These are phyloP conservation scores for Caiman crocodilus DNA, from an alignment of 2,797 vertebrate genomes.

Conservation along the genomic window DNA sequence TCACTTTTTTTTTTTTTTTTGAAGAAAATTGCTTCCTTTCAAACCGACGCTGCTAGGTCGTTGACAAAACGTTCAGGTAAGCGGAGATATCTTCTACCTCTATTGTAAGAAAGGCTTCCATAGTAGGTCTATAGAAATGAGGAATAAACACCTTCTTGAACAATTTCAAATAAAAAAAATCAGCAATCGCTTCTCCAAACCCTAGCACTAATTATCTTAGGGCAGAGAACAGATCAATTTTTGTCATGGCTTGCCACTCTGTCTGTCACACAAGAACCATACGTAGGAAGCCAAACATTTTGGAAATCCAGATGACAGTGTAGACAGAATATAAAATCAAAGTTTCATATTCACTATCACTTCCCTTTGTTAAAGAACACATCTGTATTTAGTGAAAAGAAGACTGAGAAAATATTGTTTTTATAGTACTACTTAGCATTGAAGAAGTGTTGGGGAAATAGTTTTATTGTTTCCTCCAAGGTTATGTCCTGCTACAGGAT, in stretches of 20 bases:
- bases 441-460: not conserved
- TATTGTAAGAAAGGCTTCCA: not conserved
- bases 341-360: accelerated
- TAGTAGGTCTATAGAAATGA: not conserved
- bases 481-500: not conserved
- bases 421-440: not conserved
- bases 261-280: no score
- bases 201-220: not conserved
- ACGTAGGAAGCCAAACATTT: not conserved
- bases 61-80: not conserved
- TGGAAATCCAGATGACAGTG: not conserved
- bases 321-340: accelerated
- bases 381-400: not conserved
- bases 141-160: not conserved
- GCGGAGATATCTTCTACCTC: not conserved
- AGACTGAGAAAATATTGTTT: not conserved
- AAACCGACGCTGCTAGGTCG: not conserved
- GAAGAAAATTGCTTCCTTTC: no score
- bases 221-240: not conserved
- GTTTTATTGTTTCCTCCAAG: not conserved
- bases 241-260: not conserved
- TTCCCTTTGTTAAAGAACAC: accelerated
- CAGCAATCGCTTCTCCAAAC: no score
- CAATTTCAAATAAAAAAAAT: not conserved
- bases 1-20: no score